Base-by-base conservation (phyloP, 2,888 invertebrate species). In the Eupeodes latifasciatus region DNA sequence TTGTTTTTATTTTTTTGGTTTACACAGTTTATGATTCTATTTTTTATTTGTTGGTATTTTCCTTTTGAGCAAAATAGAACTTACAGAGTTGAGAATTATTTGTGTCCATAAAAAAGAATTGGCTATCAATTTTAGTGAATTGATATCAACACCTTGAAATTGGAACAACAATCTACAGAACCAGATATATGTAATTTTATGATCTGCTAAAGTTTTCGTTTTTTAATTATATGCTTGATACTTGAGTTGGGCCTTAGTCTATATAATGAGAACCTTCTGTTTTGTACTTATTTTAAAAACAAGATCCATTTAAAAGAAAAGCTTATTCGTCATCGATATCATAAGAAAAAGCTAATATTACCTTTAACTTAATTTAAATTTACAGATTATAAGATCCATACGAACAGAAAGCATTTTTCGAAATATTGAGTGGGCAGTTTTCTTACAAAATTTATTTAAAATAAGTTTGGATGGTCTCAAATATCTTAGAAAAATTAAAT, bases 121-220 rank as follows among this genome's bases (percentile, higher is more conserved):
- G 57, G 82, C 82, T 86, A 86, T 86, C 86, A 86, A 86, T 86
- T 86, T 86, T 27, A 72, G 64, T 71, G 82, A 79, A 76, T 82
- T 82, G 82, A 79, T 76, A 82, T 86, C 86, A 86, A 82, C 86
- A 86, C 86, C 86, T 86, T 82, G 62, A 53, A 82, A 79, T 75
- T 57, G 62, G 62, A 62, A 7, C 49, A 66, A 14, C 62, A 74
- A 61, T 27, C 27, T 27, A 27, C 69, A 72, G 69, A 55, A 76
- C 59, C 74, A 64, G 61, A 71, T 79, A 71, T 64, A 27, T 27
- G 27, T 2, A 66, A 44, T 66, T 81, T 85, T 76, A 80, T 69
- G 72, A 72, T 64, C 57, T 71, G 55, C 19, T 16, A 44, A 75
- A 27, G 49, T 44, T 27, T 47, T 72, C 12, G n/a, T 27, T 16